phyloP scores from a whole-genome alignment of 2,888 invertebrate genomes.

The Mythimna ferrago region DNA sequence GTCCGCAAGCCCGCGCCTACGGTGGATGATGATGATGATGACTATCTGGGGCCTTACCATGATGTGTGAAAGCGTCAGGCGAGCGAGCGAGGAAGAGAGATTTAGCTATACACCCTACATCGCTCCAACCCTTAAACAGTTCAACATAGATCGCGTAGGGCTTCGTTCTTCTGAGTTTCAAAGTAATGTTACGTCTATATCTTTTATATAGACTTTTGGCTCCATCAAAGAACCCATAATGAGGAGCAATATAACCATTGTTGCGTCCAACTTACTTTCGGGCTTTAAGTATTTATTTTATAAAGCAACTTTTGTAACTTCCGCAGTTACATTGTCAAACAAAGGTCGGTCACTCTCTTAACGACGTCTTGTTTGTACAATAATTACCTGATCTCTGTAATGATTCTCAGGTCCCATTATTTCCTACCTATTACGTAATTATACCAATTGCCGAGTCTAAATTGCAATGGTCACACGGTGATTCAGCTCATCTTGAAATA shows the following conservation, averaged over 20 bases:
- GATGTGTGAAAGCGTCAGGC: no score
- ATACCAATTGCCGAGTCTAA: constrained; percentile 50
- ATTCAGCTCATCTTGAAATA: constrained; percentile 54
- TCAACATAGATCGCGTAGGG: no score
- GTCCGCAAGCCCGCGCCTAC: no score
- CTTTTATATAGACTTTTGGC: not conserved
- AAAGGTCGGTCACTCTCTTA: constrained; percentile 37
- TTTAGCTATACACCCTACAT: no score
- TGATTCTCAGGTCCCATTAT: constrained; percentile 52
- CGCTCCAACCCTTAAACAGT: no score
- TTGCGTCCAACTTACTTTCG: constrained; percentile 20
- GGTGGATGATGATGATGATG: no score
- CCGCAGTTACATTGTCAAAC: constrained; percentile 27
- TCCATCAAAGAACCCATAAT: not conserved
- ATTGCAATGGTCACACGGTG: constrained; percentile 46
- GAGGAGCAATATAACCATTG: not conserved
- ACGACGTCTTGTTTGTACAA: constrained; percentile 51
- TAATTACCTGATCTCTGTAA: constrained; percentile 58
- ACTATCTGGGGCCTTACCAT: no score
- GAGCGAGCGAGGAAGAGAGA: no score
- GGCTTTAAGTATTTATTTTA: constrained; percentile 13
- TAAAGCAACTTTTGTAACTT: constrained; percentile 9
- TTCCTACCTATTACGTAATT: constrained; percentile 51
- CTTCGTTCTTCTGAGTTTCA: not conserved
- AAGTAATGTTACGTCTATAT: not conserved